Conservation (phyloP, 2,113 vertebrate species). For the Eidolon helvum region DNA sequence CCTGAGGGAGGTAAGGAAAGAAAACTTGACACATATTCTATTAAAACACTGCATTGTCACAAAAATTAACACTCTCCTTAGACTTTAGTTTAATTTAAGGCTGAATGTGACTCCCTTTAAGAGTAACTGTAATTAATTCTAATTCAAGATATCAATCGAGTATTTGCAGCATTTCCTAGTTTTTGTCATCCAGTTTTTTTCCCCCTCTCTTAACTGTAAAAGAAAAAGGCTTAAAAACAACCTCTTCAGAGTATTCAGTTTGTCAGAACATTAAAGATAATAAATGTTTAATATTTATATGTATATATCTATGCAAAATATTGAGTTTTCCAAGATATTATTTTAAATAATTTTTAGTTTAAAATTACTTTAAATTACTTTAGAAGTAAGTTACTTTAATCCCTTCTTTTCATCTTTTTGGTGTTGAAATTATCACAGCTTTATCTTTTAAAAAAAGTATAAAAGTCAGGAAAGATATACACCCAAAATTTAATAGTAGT, state of each 20-base stretch:
- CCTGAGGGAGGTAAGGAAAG: conserved; percentile 65
- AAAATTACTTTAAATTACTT: not conserved
- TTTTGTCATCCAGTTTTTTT: not conserved
- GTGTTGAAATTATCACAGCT: not conserved
- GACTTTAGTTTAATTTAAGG: not conserved
- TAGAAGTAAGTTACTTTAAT: not conserved
- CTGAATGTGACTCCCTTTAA: not conserved
- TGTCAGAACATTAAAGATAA: not conserved
- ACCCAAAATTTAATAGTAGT: not conserved
- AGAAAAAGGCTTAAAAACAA: not conserved
- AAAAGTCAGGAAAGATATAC: not conserved
- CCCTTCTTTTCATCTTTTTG: not conserved
- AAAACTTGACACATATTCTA: not conserved
- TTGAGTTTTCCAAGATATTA: not conserved
- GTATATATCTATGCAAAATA: not conserved
- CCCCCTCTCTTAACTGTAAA: not conserved
- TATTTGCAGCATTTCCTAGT: not conserved
- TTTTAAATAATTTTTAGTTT: conserved; percentile 3
- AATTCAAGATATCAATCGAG: not conserved
- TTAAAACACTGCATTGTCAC: not conserved
- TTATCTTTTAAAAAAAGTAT: not conserved
- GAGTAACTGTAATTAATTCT: not conserved
- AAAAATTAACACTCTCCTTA: not conserved
- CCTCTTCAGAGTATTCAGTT: not conserved
- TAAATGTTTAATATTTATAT: not conserved